Conservation (phyloP, 2,113 vertebrate species). For the Sorex fumeus region DNA sequence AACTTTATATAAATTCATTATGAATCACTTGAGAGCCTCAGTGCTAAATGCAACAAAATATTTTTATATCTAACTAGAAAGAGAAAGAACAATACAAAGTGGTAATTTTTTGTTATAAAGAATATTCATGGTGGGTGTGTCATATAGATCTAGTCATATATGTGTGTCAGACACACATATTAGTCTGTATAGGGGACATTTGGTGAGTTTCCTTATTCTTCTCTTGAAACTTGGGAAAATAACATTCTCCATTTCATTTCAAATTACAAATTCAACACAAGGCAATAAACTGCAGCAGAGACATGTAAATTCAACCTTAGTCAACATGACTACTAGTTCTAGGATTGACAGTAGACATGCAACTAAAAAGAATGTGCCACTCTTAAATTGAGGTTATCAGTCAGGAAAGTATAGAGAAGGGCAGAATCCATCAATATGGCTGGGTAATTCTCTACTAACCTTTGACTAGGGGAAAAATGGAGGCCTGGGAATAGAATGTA, state of each 20-base stretch:
- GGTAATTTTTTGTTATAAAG: neutral
- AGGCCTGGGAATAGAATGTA: neutral
- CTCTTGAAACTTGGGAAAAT: neutral
- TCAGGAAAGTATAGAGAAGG: neutral
- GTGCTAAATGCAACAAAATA: constrained; percentile 10
- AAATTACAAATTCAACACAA: neutral
- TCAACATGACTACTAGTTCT: too few relatives aligned
- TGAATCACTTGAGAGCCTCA: constrained; percentile 18
- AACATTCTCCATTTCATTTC: neutral
- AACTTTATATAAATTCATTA: constrained; percentile 43
- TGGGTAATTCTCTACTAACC: neutral
- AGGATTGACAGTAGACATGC: too few relatives aligned
- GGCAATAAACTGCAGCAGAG: constrained; percentile 23
- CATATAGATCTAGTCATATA: neutral
- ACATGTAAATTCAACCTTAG: constrained; percentile 17
- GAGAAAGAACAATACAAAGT: constrained; percentile 7
- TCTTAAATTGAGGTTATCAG: neutral
- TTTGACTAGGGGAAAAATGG: neutral
- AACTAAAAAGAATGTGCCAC: neutral
- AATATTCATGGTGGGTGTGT: neutral
- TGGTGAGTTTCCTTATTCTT: neutral
- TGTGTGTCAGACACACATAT: neutral
- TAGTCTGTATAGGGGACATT: neutral
- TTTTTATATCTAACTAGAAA: constrained; percentile 20
- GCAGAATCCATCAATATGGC: neutral